Conservation (phyloP, 2,888 invertebrate genomes). For the Atherix ibis region DNA sequence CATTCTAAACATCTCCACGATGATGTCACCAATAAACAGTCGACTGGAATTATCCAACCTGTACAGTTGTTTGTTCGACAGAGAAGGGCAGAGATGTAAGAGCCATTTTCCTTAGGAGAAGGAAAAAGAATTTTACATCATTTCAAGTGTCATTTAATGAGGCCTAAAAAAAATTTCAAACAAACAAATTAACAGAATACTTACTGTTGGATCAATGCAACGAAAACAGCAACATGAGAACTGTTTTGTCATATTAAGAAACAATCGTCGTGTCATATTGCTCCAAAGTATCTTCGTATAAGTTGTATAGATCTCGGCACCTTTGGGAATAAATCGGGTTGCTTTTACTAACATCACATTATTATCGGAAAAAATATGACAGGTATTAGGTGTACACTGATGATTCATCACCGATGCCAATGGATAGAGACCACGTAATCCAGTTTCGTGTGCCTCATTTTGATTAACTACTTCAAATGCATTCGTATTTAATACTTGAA, state of each 20-base stretch:
- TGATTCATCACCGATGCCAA: conserved; percentile 56
- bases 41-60: conserved; percentile 35
- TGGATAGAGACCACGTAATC: conserved; percentile 48
- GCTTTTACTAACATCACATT: conserved; percentile 46
- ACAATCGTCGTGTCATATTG: conserved; percentile 47
- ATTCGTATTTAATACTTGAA: conserved; percentile 31
- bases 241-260: conserved; percentile 47
- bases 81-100: conserved; percentile 28
- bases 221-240: conserved; percentile 51
- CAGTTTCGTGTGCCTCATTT: conserved; percentile 24
- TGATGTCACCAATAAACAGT: conserved; percentile 42
- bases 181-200: conserved; percentile 22
- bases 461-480: conserved; percentile 29
- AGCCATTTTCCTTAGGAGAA: conserved; percentile 26
- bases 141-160: not conserved
- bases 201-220: conserved; percentile 53
- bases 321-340: conserved; percentile 42
- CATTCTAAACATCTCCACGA: conserved; percentile 53
- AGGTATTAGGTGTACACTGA: conserved; percentile 55
- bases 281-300: conserved; percentile 59
- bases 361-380: conserved; percentile 47
- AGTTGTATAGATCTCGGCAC: conserved; percentile 50
- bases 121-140: conserved; percentile 39
- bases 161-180: not conserved
- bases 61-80: conserved; percentile 33